Conservation (phyloP, 2,888 invertebrate genomes). For the Dryocosmus kuriphilus region DNA sequence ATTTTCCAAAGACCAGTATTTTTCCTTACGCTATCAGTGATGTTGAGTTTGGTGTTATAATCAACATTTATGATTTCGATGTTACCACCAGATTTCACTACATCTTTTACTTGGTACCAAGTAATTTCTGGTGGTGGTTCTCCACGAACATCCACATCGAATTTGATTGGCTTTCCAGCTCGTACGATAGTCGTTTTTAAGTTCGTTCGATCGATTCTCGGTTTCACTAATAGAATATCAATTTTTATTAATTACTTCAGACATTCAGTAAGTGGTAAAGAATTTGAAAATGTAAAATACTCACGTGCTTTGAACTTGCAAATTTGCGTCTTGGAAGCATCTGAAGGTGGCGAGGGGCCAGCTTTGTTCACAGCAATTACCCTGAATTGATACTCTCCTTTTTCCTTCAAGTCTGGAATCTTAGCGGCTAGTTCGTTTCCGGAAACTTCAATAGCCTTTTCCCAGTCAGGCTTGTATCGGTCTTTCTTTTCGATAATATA, state of each 20-base stretch:
- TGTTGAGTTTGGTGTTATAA: slow-evolving; percentile 92
- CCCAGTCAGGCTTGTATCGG: slow-evolving; percentile 91
- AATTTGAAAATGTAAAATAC: slow-evolving; percentile 72
- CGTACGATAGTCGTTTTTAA: slow-evolving; percentile 93
- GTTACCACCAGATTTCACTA: slow-evolving; percentile 85
- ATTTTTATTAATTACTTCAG: slow-evolving; percentile 36
- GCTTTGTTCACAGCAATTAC: slow-evolving; percentile 96
- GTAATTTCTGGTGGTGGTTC: slow-evolving; percentile 96
- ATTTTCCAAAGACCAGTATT: slow-evolving; percentile 96
- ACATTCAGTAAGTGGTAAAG: background rate
- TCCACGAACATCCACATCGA: slow-evolving; percentile 95
- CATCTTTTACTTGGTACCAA: slow-evolving; percentile 92
- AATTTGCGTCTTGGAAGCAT: slow-evolving; percentile 92
- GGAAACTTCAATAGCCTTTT: slow-evolving; percentile 91
- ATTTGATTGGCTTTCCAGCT: slow-evolving; percentile 94
- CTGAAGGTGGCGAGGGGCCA: slow-evolving; percentile 93
- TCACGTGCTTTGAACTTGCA: slow-evolving; percentile 92
- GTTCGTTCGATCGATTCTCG: slow-evolving; percentile 97
- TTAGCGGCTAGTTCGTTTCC: slow-evolving; percentile 87
- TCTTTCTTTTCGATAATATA: slow-evolving; percentile 96
- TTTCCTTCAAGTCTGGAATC: slow-evolving; percentile 91
- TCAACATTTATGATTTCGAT: slow-evolving; percentile 91
- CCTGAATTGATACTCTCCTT: slow-evolving; percentile 94
- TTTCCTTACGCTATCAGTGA: slow-evolving; percentile 87
- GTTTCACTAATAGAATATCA: slow-evolving; percentile 86